A percentile compares a stretch with the other conserved stretches of the same genome.
phyloP scores from a whole-genome alignment of 2,113 vertebrate species.

The Perognathus longimembris region DNA sequence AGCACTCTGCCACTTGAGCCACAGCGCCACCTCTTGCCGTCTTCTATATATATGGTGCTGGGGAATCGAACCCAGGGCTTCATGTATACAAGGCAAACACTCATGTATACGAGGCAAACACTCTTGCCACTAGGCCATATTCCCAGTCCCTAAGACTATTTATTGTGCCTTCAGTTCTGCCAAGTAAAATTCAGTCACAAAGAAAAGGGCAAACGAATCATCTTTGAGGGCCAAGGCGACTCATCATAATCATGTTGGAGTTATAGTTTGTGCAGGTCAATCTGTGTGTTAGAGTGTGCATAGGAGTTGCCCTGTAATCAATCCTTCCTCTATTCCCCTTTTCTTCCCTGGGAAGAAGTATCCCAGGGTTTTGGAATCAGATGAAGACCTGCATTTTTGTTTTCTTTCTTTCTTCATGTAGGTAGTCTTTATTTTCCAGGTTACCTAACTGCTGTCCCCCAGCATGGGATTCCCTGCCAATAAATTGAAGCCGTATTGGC shows the following conservation, averaged over 20 bases:
- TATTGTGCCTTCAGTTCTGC: conserved; percentile 15
- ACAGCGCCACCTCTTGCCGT: too few relatives aligned
- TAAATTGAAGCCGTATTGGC: background rate
- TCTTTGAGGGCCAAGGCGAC: background rate
- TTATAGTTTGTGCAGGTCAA: background rate
- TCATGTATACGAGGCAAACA: too few relatives aligned
- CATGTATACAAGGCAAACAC: too few relatives aligned
- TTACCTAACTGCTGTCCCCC: background rate
- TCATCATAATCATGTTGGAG: background rate
- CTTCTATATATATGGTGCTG: too few relatives aligned
- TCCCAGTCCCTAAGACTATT: too few relatives aligned
- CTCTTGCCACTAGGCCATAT: too few relatives aligned
- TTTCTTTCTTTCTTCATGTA: background rate
- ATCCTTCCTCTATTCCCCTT: background rate
- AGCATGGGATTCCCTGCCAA: background rate
- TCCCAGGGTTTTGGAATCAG: background rate
- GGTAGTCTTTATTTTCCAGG: background rate
- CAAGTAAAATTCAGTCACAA: background rate
- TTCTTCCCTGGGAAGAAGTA: background rate
- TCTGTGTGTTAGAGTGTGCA: background rate
- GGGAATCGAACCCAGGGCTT: too few relatives aligned
- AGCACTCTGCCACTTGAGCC: too few relatives aligned
- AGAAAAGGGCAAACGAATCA: background rate
- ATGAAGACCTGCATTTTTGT: background rate
- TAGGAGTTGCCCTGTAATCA: background rate